These are phyloP conservation scores for Rhynchopsitta pachyrhyncha DNA, from an alignment of 2,113 vertebrate species.

Conservation along the genomic window DNA sequence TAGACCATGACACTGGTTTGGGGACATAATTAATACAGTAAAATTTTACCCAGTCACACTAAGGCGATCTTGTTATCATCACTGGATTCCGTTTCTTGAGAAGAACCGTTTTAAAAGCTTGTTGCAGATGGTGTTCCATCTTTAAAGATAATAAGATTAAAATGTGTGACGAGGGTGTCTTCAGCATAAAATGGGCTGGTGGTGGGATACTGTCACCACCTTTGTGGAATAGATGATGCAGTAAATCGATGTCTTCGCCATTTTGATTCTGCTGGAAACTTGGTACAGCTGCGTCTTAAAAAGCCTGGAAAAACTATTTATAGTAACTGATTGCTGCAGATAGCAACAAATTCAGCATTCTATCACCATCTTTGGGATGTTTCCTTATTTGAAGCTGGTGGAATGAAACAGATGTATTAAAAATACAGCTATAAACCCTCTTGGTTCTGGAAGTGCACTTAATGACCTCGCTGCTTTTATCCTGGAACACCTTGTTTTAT, in stretches of 20 bases:
- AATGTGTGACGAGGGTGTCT: not conserved
- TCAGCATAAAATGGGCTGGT: not conserved
- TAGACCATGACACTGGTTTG: not conserved
- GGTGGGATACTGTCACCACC: not conserved
- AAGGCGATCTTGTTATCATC: not conserved
- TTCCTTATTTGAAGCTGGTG: conserved; percentile 7
- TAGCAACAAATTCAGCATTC: conserved; percentile 36
- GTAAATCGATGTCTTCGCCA: not conserved
- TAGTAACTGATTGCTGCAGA: conserved; percentile 32
- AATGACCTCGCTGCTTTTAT: not conserved
- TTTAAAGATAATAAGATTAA: not conserved
- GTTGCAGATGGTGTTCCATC: conserved; percentile 11
- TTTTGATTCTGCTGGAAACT: conserved; percentile 60
- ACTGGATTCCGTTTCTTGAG: not conserved
- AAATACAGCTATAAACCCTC: not conserved
- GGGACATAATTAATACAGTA: not conserved
- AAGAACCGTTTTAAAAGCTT: not conserved
- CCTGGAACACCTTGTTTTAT: not conserved
- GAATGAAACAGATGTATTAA: not conserved
- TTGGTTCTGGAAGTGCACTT: not conserved
- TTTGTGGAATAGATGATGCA: not conserved
- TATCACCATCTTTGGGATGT: not conserved
- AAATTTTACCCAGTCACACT: not conserved
- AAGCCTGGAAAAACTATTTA: conserved; percentile 56
- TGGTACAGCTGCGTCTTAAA: conserved; percentile 59